Percentiles rank a stretch among this genome's conserved stretches.
Evolutionary conservation across 2,888 invertebrate genomes (phyloP).

Genomic region (Enchytraeus crypticus): DNA sequence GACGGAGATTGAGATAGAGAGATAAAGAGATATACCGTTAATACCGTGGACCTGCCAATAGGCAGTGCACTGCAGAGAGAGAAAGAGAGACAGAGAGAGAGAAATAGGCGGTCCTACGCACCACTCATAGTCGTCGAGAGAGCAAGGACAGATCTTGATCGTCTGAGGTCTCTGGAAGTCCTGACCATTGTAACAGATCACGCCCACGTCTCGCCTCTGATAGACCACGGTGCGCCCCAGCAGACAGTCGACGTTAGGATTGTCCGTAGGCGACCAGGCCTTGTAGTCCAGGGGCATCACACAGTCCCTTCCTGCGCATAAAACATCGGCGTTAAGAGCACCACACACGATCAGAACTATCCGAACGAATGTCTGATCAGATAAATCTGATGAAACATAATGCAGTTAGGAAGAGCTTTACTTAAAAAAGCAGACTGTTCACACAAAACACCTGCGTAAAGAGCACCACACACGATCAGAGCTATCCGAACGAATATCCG

Average conservation of each 20-base stretch:
- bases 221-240: constrained; percentile 69
- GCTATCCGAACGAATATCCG: too few species aligned
- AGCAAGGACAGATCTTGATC: constrained; percentile 68
- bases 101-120: too few species aligned
- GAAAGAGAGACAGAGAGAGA: too few species aligned
- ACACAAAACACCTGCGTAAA: neutral
- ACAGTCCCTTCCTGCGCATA: constrained; percentile 51
- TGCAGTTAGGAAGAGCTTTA: neutral
- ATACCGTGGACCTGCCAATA: too few species aligned
- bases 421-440: neutral
- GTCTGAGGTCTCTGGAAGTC: constrained; percentile 58
- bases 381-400: neutral
- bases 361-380: too few species aligned
- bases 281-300: constrained; percentile 72
- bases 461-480: too few species aligned
- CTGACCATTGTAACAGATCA: constrained; percentile 72
- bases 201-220: constrained; percentile 63
- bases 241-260: constrained; percentile 58
- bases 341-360: too few species aligned
- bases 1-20: too few species aligned
- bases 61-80: too few species aligned
- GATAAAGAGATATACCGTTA: too few species aligned
- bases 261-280: constrained; percentile 65
- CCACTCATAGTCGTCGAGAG: constrained; percentile 73
- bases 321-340: too few species aligned